Evolutionary conservation across 2,888 invertebrate species (phyloP).

Genomic region (Drosophila nigricruria): DNA sequence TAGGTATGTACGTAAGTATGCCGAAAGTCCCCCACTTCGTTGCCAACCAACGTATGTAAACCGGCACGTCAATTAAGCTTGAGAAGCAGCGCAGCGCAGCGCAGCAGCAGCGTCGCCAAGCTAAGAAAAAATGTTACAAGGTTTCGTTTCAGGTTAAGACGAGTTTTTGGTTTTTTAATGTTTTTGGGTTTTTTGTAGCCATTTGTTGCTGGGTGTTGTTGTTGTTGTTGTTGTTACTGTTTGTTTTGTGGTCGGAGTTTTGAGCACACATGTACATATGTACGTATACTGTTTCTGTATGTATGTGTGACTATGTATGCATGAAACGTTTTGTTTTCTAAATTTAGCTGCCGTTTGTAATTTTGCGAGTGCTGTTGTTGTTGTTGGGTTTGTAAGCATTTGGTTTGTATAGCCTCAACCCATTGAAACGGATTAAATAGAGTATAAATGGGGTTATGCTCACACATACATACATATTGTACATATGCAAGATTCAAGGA

Average conservation of each 20-base stretch:
- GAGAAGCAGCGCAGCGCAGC: slow-evolving; percentile 57
- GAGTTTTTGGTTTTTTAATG: slow-evolving; percentile 58
- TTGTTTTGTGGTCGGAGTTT: slow-evolving; percentile 53
- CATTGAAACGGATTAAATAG: not conserved
- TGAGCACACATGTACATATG: slow-evolving; percentile 31
- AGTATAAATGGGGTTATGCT: not conserved
- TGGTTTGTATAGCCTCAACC: not conserved
- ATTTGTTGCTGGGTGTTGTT: slow-evolving; percentile 50
- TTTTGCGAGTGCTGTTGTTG: slow-evolving; percentile 22
- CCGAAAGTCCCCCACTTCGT: slow-evolving; percentile 39
- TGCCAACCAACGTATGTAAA: slow-evolving; percentile 47
- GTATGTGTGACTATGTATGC: slow-evolving; percentile 9
- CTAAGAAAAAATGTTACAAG: slow-evolving; percentile 82
- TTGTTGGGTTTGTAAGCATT: slow-evolving; percentile 13
- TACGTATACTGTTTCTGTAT: not conserved
- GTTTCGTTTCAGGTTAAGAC: slow-evolving; percentile 83
- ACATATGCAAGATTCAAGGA: not conserved
- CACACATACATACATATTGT: too few relatives aligned
- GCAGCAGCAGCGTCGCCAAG: slow-evolving; percentile 66
- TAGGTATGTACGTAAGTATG: slow-evolving; percentile 9
- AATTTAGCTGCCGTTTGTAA: slow-evolving; percentile 66
- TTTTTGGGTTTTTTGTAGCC: slow-evolving; percentile 66
- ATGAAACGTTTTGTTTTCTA: slow-evolving; percentile 65
- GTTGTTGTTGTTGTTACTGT: slow-evolving; percentile 45
- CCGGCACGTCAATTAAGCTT: slow-evolving; percentile 79